A percentile compares a stretch with the other conserved stretches of the same genome.
Evolutionary conservation across 2,888 invertebrate species (phyloP).

Genomic region (Chydorus sphaericus): DNA sequence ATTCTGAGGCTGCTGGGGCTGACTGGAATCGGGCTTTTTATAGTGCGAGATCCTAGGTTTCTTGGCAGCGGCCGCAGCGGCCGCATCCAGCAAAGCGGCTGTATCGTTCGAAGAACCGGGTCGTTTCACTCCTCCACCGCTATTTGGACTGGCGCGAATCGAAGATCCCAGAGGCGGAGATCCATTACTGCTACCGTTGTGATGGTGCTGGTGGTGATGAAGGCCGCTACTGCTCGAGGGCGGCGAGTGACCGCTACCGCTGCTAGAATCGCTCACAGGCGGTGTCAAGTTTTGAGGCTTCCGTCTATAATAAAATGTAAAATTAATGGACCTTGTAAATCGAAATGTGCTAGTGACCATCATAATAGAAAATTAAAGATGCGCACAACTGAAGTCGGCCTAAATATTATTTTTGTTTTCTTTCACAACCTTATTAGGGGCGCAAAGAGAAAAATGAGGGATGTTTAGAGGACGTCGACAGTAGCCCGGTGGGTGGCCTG

Average conservation of each 20-base stretch:
- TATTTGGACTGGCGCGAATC: slow-evolving; percentile 15
- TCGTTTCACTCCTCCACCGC: not conserved
- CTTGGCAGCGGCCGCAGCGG: slow-evolving; percentile 44
- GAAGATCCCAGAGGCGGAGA: slow-evolving; percentile 8
- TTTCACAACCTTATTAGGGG: no score
- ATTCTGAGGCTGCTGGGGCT: slow-evolving; percentile 7
- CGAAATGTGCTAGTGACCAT: no score
- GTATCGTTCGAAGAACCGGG: slow-evolving; percentile 2
- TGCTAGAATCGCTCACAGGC: slow-evolving; percentile 64
- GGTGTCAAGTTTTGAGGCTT: slow-evolving; percentile 84
- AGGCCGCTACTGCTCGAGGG: slow-evolving; percentile 27
- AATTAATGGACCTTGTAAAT: not conserved
- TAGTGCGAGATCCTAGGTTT: slow-evolving; percentile 78
- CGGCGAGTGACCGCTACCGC: slow-evolving; percentile 60
- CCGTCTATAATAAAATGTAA: slow-evolving; percentile 38
- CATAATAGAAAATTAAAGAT: no score
- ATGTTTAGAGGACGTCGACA: no score
- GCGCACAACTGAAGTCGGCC: no score
- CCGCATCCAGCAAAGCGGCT: not conserved
- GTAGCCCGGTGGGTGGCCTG: no score
- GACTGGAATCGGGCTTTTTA: slow-evolving; percentile 26
- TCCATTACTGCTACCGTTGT: slow-evolving; percentile 23
- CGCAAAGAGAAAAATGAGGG: no score
- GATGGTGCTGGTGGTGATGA: slow-evolving; percentile 48
- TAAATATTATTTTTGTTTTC: no score